Conservation (phyloP, 1,140 invertebrate species). For the Antheraea pernyi region DNA sequence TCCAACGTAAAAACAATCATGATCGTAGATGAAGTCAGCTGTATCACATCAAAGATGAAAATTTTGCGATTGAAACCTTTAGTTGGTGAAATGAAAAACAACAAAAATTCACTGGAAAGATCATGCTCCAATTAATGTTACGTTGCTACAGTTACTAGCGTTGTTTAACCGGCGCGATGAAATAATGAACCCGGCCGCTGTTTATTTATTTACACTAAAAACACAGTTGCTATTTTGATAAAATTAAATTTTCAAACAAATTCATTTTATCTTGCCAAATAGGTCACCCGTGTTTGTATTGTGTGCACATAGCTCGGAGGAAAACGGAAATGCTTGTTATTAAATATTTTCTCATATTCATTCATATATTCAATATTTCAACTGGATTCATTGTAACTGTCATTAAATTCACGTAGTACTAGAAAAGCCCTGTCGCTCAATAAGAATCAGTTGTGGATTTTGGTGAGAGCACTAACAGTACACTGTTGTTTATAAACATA, state of each 20-base stretch:
- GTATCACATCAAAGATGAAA: background rate
- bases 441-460: too few species aligned
- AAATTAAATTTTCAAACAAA: constrained; percentile 1
- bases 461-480: too few species aligned
- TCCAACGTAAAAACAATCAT: too few species aligned
- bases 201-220: constrained; percentile 12
- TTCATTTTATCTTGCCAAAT: background rate
- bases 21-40: background rate
- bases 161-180: constrained; percentile 1
- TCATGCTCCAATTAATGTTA: constrained; percentile 36
- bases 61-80: background rate
- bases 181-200: constrained; percentile 8
- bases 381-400: background rate
- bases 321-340: background rate
- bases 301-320: background rate
- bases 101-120: constrained; percentile 37
- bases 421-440: too few species aligned
- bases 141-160: constrained; percentile 5
- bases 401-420: too few species aligned
- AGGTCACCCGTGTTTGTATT: background rate
- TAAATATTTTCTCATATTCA: background rate
- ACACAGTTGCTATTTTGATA: constrained; percentile 6
- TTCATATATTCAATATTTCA: background rate
- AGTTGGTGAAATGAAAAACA: constrained; percentile 19
- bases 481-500: too few species aligned